These are phyloP conservation scores for Lepeophtheirus salmonis DNA, from an alignment of 1,140 invertebrate species.

Conservation along the genomic window DNA sequence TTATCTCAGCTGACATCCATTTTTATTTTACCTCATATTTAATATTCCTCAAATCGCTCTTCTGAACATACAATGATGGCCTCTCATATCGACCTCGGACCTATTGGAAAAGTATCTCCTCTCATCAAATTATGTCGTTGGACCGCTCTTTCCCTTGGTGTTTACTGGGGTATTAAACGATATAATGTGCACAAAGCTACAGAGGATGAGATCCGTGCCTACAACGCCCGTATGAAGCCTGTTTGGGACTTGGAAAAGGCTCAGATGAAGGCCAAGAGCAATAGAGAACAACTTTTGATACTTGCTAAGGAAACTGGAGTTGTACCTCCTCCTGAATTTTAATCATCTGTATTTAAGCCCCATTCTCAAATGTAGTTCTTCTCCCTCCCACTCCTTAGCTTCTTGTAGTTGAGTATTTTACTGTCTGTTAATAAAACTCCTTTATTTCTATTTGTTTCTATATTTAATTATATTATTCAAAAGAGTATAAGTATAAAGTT, in stretches of 20 bases:
- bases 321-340: neutral
- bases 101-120: slow-evolving; percentile 4
- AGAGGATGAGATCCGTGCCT: slow-evolving; percentile 10
- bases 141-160: neutral
- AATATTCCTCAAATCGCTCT: neutral
- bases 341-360: no score
- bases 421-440: no score
- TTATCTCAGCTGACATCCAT: neutral
- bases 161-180: slow-evolving; percentile 1
- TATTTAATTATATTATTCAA: no score
- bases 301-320: slow-evolving; percentile 12
- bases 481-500: no score
- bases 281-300: slow-evolving; percentile 2
- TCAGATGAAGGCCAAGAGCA: neutral
- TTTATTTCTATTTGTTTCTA: no score
- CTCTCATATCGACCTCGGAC: slow-evolving; percentile 6
- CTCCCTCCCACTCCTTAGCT: no score
- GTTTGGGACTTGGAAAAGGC: slow-evolving; percentile 14
- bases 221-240: slow-evolving; percentile 12
- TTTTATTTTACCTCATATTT: neutral
- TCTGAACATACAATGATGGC: no score
- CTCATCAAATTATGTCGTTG: slow-evolving; percentile 6
- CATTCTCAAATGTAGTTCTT: no score
- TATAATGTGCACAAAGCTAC: slow-evolving; percentile 7
- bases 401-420: no score